phyloP scores from a whole-genome alignment of 2,888 invertebrate species.

The Phania funesta region DNA sequence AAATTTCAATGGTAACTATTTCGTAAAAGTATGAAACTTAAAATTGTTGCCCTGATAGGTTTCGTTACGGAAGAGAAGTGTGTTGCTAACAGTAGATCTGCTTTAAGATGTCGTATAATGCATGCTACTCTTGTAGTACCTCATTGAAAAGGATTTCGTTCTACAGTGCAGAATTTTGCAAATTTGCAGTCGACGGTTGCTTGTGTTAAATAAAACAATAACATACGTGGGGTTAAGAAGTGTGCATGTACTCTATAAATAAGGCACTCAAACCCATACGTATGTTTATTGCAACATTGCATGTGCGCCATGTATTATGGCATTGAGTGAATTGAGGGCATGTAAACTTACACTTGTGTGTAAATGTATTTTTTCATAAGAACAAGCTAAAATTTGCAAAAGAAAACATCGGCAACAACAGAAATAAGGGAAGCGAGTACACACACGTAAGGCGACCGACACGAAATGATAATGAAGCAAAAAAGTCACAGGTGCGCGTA shows the following conservation, averaged over 20 bases:
- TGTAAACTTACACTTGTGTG: not conserved
- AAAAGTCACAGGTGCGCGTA: slow-evolving; percentile 62
- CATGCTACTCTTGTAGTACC: no score
- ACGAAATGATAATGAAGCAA: slow-evolving; percentile 9
- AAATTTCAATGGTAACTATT: no score
- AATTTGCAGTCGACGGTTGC: no score
- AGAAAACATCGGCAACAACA: slow-evolving; percentile 4
- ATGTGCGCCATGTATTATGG: not conserved
- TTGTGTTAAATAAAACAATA: no score
- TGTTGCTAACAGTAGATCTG: no score
- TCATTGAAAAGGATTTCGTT: no score
- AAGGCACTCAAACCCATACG: not conserved
- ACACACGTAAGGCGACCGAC: slow-evolving; percentile 5
- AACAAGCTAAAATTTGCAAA: slow-evolving; percentile 29
- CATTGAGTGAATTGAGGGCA: slow-evolving; percentile 14
- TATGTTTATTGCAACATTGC: not conserved
- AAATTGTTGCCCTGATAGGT: no score
- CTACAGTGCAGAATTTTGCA: no score
- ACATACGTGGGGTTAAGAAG: no score
- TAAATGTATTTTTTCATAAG: slow-evolving; percentile 28
- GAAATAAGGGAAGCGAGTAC: slow-evolving; percentile 21
- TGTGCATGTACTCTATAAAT: slow-evolving; percentile 1
- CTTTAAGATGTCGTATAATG: no score
- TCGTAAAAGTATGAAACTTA: no score
- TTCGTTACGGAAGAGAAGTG: no score